phyloP scores from a whole-genome alignment of 2,888 invertebrate species.

The Ectropis crepuscularia region DNA sequence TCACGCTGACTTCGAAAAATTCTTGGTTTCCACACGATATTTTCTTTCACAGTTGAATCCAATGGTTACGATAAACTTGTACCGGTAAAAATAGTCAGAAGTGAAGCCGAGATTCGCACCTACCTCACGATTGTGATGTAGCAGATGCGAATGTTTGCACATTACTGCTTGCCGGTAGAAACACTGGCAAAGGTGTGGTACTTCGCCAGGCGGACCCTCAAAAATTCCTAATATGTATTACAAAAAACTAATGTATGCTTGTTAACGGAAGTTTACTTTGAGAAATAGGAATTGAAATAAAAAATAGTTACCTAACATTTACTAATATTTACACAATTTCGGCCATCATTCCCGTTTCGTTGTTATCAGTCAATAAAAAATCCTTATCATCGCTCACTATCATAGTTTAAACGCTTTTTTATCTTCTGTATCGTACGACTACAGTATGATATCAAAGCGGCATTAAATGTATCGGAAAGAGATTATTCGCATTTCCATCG shows the following conservation, averaged over 20 bases:
- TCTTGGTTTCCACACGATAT: too few species aligned
- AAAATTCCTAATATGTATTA: not conserved
- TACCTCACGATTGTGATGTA: too few species aligned
- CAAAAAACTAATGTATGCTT: not conserved
- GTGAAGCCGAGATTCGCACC: too few species aligned
- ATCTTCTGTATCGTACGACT: constrained; percentile 49
- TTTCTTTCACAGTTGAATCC: too few species aligned
- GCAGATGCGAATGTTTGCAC: too few species aligned
- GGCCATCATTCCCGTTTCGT: constrained; percentile 37
- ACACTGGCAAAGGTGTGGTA: too few species aligned
- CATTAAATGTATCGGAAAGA: constrained; percentile 42
- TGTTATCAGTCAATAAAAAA: constrained; percentile 45
- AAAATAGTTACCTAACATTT: constrained; percentile 18
- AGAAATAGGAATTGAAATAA: constrained; percentile 10
- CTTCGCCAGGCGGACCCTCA: too few species aligned
- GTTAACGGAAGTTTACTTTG: constrained; percentile 11
- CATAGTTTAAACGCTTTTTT: constrained; percentile 51
- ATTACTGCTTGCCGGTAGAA: too few species aligned
- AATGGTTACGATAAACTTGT: too few species aligned
- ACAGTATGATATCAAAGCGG: constrained; percentile 42
- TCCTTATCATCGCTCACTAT: constrained; percentile 51
- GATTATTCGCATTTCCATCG: constrained; percentile 1
- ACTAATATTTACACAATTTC: constrained; percentile 34
- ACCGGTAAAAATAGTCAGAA: too few species aligned
- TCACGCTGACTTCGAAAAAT: too few species aligned